These are phyloP conservation scores for Drosophila neutralis DNA, from an alignment of 2,888 invertebrate genomes.

Conservation along the genomic window DNA sequence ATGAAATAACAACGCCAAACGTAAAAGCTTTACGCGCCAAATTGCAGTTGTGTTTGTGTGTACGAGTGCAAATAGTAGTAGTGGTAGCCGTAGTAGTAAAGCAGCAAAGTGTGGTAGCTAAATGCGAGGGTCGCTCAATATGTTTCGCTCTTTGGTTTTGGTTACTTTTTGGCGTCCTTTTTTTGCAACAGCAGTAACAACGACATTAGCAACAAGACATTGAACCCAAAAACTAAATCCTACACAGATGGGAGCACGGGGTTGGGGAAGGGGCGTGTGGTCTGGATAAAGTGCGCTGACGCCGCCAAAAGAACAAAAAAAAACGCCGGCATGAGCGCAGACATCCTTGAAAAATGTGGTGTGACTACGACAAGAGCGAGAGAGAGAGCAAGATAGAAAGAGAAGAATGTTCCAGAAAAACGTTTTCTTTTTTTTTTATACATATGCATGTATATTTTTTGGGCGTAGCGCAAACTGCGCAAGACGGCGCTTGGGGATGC, in stretches of 20 bases:
- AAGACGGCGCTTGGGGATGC: conserved; percentile 60
- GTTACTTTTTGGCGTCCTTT: not conserved
- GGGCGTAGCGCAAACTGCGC: conserved; percentile 64
- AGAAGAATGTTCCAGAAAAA: conserved; percentile 17
- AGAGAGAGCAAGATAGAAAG: not conserved
- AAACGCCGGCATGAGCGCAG: conserved; percentile 55
- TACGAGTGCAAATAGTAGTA: conserved; percentile 6
- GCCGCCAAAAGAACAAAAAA: conserved; percentile 10
- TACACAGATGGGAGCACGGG: not conserved
- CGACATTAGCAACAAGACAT: conserved; percentile 26
- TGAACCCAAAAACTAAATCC: conserved; percentile 43
- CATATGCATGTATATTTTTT: conserved; percentile 25
- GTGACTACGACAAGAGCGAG: conserved; percentile 14
- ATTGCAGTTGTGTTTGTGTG: conserved; percentile 31
- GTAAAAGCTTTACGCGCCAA: conserved; percentile 51
- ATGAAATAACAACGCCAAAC: conserved; percentile 34
- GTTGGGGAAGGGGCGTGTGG: not conserved
- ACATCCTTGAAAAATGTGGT: conserved; percentile 63
- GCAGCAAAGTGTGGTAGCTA: not conserved
- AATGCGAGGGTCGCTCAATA: conserved; percentile 17
- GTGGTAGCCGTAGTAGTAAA: not conserved
- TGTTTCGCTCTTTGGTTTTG: not conserved
- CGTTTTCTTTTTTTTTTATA: conserved; percentile 1
- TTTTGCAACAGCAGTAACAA: not conserved
- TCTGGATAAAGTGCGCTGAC: conserved; percentile 1